Percentiles rank a stretch among this genome's conserved stretches.
phyloP scores from a whole-genome alignment of 1,140 invertebrate species.

The Polyergus mexicanus region DNA sequence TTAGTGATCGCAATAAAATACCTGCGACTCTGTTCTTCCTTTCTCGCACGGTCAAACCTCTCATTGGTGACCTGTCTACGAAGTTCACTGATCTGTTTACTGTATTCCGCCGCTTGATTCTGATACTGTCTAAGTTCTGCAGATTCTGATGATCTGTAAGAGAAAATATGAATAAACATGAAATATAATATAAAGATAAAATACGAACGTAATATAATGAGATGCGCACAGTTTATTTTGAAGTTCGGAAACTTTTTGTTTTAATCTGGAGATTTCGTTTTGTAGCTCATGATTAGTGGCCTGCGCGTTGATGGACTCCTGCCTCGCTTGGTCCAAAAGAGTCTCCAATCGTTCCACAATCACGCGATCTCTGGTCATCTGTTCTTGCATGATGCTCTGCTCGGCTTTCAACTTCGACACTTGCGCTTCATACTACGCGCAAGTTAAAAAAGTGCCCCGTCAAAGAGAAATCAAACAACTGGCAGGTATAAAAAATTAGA shows the following conservation, averaged over 20 bases:
- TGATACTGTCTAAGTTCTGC: conserved; percentile 87
- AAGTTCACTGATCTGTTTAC: conserved; percentile 86
- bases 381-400: conserved; percentile 83
- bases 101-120: conserved; percentile 87
- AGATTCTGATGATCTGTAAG: conserved; percentile 83
- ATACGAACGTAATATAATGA: not conserved
- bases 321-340: conserved; percentile 85
- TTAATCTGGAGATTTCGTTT: conserved; percentile 85
- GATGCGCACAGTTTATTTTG: conserved; percentile 87
- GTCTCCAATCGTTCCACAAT: conserved; percentile 86
- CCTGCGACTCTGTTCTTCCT: conserved; percentile 83
- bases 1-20: conserved; percentile 53
- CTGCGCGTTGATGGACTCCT: conserved; percentile 86
- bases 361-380: conserved; percentile 84
- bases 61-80: conserved; percentile 87
- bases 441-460: not conserved
- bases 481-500: not conserved
- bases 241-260: conserved; percentile 84
- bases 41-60: conserved; percentile 84
- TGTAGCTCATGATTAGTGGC: conserved; percentile 86
- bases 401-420: conserved; percentile 81
- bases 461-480: not conserved
- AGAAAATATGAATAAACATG: conserved; percentile 11
- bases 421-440: conserved; percentile 83
- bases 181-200: conserved; percentile 26